Conservation (phyloP, 2,113 vertebrate genomes). For the Hiodon tergisus region DNA sequence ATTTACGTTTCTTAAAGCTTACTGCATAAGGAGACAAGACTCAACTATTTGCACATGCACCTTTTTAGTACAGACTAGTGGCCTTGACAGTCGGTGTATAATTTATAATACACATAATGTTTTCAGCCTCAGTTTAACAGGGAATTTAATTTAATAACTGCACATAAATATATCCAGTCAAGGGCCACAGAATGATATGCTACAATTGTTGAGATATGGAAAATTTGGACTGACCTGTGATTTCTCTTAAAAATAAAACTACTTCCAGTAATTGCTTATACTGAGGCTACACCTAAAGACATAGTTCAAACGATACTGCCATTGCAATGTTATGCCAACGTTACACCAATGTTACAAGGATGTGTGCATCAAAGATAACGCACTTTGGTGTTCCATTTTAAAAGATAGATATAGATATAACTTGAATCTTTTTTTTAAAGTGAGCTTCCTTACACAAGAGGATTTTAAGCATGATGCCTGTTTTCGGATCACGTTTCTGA, state of each 20-base stretch:
- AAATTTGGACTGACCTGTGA: no score
- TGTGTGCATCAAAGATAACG: neutral
- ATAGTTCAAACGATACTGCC: no score
- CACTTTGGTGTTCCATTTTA: neutral
- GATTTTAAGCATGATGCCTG: neutral
- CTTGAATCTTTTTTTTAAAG: no score
- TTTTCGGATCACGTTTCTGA: neutral
- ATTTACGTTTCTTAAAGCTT: conserved; percentile 35
- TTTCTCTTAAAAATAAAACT: no score
- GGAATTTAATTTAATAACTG: conserved; percentile 50
- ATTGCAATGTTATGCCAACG: no score
- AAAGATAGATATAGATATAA: neutral
- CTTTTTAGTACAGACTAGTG: conserved; percentile 62
- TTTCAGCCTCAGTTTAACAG: conserved; percentile 37
- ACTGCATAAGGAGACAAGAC: conserved; percentile 12
- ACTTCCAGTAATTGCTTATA: no score
- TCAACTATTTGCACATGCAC: conserved; percentile 56
- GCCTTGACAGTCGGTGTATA: conserved; percentile 57
- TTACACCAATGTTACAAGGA: no score
- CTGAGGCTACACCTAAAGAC: no score
- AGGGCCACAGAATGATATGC: conserved; percentile 28
- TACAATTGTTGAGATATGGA: no score
- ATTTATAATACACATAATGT: conserved; percentile 53
- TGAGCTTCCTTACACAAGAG: neutral
- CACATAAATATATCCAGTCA: conserved; percentile 62